Conservation (phyloP, 2,888 invertebrate species). For the Arenicola marina region DNA sequence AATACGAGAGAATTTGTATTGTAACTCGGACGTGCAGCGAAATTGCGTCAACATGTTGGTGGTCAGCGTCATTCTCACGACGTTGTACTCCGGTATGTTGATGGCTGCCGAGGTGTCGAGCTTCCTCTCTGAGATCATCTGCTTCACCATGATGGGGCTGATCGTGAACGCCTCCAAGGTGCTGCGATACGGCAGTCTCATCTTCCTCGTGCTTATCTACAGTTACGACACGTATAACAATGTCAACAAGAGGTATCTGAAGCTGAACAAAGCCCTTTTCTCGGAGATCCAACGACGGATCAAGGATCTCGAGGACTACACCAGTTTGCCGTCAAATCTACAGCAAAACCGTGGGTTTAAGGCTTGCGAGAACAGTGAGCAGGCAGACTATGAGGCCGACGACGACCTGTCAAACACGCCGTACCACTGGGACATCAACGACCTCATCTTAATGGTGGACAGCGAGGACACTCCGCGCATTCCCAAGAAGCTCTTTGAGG, state of each 20-base stretch:
- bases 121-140: constrained; percentile 17
- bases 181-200: constrained; percentile 54
- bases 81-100: constrained; percentile 34
- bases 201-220: constrained; percentile 54
- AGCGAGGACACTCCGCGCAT: constrained; percentile 54
- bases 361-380: constrained; percentile 44
- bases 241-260: constrained; percentile 54
- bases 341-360: constrained; percentile 35
- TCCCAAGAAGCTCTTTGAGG: constrained; percentile 51
- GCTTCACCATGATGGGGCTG: constrained; percentile 58
- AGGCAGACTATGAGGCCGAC: constrained; percentile 35
- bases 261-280: constrained; percentile 53
- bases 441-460: constrained; percentile 54
- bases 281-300: constrained; percentile 53
- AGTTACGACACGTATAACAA: constrained; percentile 57
- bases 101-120: constrained; percentile 22
- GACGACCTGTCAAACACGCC: constrained; percentile 21
- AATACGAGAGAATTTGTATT: background rate
- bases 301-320: constrained; percentile 51
- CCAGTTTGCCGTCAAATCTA: constrained; percentile 50
- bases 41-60: background rate
- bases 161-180: constrained; percentile 56
- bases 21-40: background rate
- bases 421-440: constrained; percentile 47
- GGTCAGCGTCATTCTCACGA: constrained; percentile 7